Evolutionary conservation across 1,140 invertebrate genomes (phyloP), one percentile per base, ranked within the genome.

Genomic region (Spodoptera frugiperda): DNA sequence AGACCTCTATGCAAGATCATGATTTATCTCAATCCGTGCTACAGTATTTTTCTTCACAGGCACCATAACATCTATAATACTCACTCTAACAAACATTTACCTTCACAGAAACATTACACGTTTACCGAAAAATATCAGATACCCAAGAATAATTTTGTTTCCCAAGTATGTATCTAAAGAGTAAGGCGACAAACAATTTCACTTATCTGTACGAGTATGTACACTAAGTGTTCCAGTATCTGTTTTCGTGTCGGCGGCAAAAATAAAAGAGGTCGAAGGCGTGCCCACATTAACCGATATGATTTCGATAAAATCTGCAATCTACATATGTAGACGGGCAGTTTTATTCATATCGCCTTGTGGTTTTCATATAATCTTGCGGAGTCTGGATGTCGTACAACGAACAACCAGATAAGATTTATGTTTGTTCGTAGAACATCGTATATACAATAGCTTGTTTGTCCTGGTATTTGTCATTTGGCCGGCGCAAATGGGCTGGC

Each of bases 401-500:
- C 19, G 25, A 14, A 57, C 33, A n/a, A 30, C 15, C 15, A 57
- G 68, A 72, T 72, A 72, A 72, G 68, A 72, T 72, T 72, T 72
- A 72, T 72, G 68, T 57, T 19, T 48, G 33, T 72, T 46, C 53
- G 6, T 53, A 19, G 68, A 17, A 19, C 33, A 15, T 67, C 44
- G 44, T 67, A 17, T 12, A 33, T 72, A 72, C 68, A 72, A 72
- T 72, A 46, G 68, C 68, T 57, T 72, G 68, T 72, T 72, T 72
- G 68, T 72, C 68, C 39, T 15, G 51, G 68, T 57, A 72, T 72
- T 72, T 72, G 68, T 72, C 68, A 72, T 72, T 57, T 72, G 68
- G 51, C 53, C 68, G 51, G 51, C 51, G 53, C 68, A 72, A 72
- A 72, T 57, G 68, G 68, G 39, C 39, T 44, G 68, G 68, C 33